Base-by-base conservation (phyloP, 2,888 invertebrate genomes). In the Metopia argyrocephala region DNA sequence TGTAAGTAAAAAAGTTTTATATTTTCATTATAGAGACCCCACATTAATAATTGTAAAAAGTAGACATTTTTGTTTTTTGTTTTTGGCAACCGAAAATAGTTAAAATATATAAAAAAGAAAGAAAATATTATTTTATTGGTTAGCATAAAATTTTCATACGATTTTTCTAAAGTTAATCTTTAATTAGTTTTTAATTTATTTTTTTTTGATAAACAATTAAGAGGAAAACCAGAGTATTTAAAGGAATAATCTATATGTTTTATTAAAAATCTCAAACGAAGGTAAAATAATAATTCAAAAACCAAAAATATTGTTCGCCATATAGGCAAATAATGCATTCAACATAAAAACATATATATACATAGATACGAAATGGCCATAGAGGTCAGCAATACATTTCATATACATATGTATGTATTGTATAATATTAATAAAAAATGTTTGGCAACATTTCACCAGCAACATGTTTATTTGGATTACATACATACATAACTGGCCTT, bases 51-150 rank as follows among this genome's bases (percentile, higher is more conserved):
- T 61, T 61, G 20, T 66, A 54, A 46, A 73, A 15, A 38, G 38
- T 38, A 38, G 15, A 15, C 9, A 38, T 9, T 12, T 38, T n/a
- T n/a, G 75, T 38, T 76, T 76, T 74, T 62, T 78, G 50, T 70
- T 76, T n/a, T 1, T 78, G 59, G 46, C 46, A 66, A 65, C 76
- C 79, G 71, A 79, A 79, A 82, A 79, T 57, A 65, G 6, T 31
- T 45, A 76, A 76, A 52, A 79, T 79, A 82, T 56, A 82, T 79
- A 68, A 71, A 76, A 75, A 52, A 23, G 64, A 59, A 66, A 76
- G 66, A 45, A 28, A 68, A 65, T 56, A 28, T 56, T 46, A 52
- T 70, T 46, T 50, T 15, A 38, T 52, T 21, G 69, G 76, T 81
- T 74, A 76, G 80, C 64, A 56, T 38, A 38, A 61, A 59, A 38